Evolutionary conservation across 2,888 invertebrate species (phyloP).

Genomic region (Coelopa pilipes): DNA sequence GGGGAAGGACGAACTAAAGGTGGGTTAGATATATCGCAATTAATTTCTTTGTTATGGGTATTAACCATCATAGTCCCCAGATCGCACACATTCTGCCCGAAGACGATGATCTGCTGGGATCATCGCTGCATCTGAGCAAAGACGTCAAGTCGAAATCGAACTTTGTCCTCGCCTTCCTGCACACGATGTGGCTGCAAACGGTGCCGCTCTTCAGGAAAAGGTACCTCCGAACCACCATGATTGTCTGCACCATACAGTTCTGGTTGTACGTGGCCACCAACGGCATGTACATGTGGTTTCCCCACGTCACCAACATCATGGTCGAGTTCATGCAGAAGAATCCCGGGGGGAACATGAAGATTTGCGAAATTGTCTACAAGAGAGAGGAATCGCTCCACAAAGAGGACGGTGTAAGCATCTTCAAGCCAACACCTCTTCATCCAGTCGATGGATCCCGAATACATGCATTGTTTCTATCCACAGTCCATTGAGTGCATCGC

Average conservation of each 20-base stretch:
- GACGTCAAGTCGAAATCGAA: slow-evolving; percentile 43
- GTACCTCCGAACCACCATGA: slow-evolving; percentile 54
- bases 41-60: too few species aligned
- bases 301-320: slow-evolving; percentile 60
- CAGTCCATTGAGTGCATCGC: slow-evolving; percentile 49
- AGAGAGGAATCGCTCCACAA: slow-evolving; percentile 47
- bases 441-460: too few species aligned
- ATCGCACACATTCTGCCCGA: slow-evolving; percentile 50
- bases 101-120: slow-evolving; percentile 36
- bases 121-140: too few species aligned
- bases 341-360: slow-evolving; percentile 48
- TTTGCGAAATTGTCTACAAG: slow-evolving; percentile 55
- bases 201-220: slow-evolving; percentile 56
- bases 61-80: slow-evolving; percentile 35
- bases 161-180: slow-evolving; percentile 46
- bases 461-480: not conserved
- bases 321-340: slow-evolving; percentile 52
- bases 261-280: slow-evolving; percentile 57
- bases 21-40: slow-evolving; percentile 30
- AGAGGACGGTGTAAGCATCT: not conserved
- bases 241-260: slow-evolving; percentile 60
- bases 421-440: too few species aligned
- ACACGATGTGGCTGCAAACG: slow-evolving; percentile 61
- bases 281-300: slow-evolving; percentile 63
- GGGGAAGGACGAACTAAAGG: slow-evolving; percentile 41